Evolutionary conservation across 1,140 invertebrate species (phyloP), one percentile per base, ranked within the genome.

Genomic region (Platyscapa corneri): DNA sequence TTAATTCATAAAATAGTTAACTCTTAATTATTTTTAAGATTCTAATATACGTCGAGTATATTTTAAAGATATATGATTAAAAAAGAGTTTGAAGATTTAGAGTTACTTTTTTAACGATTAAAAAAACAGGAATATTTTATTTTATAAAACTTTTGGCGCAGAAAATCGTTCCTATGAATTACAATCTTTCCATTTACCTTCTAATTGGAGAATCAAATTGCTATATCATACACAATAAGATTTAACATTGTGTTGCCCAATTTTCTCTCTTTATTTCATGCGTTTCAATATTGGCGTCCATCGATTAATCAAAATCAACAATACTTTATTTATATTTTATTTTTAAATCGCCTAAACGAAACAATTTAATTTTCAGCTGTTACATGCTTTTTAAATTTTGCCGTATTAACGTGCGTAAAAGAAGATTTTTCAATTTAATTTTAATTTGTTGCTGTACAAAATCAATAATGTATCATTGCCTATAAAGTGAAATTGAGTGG

Each of bases 61-160:
- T 76, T 37, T 78, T 39, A 27, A 27, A 77, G 20, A 49, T 77
- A 60, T 53, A 39, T 39, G n/a, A 23, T 79, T 64, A 23, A 46
- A 32, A 74, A 12, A 18, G 1, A 56, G 64, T 3, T 75, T 0
- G n/a, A 82, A 64, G 6, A 56, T 56, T 7, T 27, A 37, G 0
- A 49, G 37, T 34, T 46, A 46, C 42, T 46, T 7, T n/a, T n/a
- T n/a, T n/a, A n/a, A n/a, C n/a, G 42, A 46, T n/a, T n/a, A 76
- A 32, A 76, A 76, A 76, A 6, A 53, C 3, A 32, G 5, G 34
- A 42, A 30, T 0, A 39, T 79, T 79, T 56, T 46, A 18, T 76
- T 64, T 10, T 82, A 85, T 67, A 53, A 82, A 82, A 82, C 30
- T 60, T 86, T 82, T 67, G 42, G 72, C 64, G 23, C 77, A 76